Base-by-base conservation (phyloP, 2,888 invertebrate species). In the Pammene aurita region DNA sequence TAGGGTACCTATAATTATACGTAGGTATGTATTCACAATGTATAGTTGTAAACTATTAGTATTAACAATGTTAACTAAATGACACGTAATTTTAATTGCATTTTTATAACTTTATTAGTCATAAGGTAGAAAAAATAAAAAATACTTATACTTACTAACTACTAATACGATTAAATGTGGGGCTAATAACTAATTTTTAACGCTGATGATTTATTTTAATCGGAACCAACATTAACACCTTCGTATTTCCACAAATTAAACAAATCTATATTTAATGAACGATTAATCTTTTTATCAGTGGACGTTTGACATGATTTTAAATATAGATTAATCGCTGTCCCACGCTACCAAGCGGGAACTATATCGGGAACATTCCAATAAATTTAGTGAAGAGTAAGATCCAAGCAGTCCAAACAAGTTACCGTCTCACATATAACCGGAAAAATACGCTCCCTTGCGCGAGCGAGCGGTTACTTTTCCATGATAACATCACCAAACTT, bases 401-500 rank as follows among this genome's bases (percentile, higher is more conserved):
- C n/a, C n/a, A n/a, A 14, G 38, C 65, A 26, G 58, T 65, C 67
- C 18, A 60, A 69, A 69, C 65, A 60, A 44, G 41, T 69, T 55
- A 65, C 64, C 16, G 18, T 46, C 60, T 48, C 60, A 60, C 64
- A 60, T 69, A 69, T 34, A 48, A 46, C 48, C 7, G 16, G n/a
- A 60, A 46, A 52, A 60, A 41, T 65, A 55, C 46, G 38, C 54
- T 14, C 50, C 7, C n/a, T 34, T n/a, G 7, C 7, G 18, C 41
- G 35, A 16, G 44, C n/a, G 18, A 63, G 56, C 50, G 44, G 50
- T 5, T 35, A 58, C 18, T 55, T 44, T 11, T 48, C 35, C 34
- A 48, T 16, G 69, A 69, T 65, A 69, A 55, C 54, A 69, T 69
- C 69, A 64, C n/a, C 0, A 46, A 69, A 26, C 44, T 54, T 18